Base-by-base conservation (phyloP, 2,888 invertebrate species). In the Caenorhabditis virilis region DNA sequence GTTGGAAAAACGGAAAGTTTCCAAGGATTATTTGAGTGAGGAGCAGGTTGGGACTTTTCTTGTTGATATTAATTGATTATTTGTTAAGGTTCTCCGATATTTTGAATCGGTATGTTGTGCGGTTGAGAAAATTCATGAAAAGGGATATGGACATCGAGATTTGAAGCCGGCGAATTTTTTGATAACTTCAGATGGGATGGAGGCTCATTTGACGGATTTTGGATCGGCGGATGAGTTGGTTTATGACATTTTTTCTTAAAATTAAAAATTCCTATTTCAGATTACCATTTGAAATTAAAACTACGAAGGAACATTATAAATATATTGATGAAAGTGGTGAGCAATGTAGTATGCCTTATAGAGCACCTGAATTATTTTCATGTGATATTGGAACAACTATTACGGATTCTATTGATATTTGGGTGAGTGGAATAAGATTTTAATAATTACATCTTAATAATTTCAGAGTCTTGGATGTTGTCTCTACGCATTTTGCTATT, bases 341-440 rank as follows among this genome's bases (percentile, higher is more conserved):
- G 84, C 87, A 90, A 62, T 91, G 91, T 84, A 91, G 91, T 23
- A 92, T 93, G 89, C 89, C 91, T 2, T 93, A 91, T 82, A 86
- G 91, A 75, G 91, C 92, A 1, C 93, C 93, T 0, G 93, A 93
- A 84, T 85, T 93, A 48, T 93, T 93, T 82, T 89, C 89, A 75
- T 91, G 92, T 11, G 90, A 91, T 84, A 89, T 89, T 60, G 89
- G 90, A 78, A 89, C 90, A 78, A 88, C 89, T 76, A 88, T 93
- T 54, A 91, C 91, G 83, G 91, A 92, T 84, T 85, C 91, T 70
- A 90, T 91, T 33, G 92, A 93, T 85, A 89, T 92, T 80, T 93
- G 92, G 92, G 90, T 90, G 85, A 82, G 83, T 72, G 43, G 35
- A 25, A 25, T 23, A 23, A 18, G 26, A 2, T 6, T 11, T 7